Base-by-base conservation (phyloP, 2,113 vertebrate species). In the Myodes glareolus region DNA sequence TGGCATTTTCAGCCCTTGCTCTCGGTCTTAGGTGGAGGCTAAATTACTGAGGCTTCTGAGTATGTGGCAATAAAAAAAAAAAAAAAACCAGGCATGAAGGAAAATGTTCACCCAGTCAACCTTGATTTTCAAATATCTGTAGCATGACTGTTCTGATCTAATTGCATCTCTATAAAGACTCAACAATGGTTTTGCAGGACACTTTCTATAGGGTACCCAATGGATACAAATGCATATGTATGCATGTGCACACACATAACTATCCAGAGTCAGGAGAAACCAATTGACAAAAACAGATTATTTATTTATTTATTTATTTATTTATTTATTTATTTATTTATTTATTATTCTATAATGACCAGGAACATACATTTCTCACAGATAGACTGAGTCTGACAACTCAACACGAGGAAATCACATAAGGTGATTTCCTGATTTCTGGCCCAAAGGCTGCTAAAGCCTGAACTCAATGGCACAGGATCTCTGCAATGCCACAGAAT, bases 91-190 rank as follows among this genome's bases (percentile, higher is more conserved):
- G 36, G 3, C 25, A 72, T 81, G 55, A 81, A 77, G 25, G 81
- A 73, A 92, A 96, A 61, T 29, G 29, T 84, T 93, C 36, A 82
- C 19, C 58, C 16, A 55, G 31, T 86, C 19, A 92, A 39, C 42
- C 14, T 58, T 91, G 36, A 88, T 75, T 91, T 97, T 70, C 52
- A 97, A 94, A 75, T 90, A 84, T 63, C 3, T 27, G 47, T 16
- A 78, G 90, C 5, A 31, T 39, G 3, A 73, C 50, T 91, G 4
- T 14, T 86, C 25, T 72, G 45, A 85, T 88, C 82, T 33, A n/a
- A 73, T 47, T 63, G 65, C 73, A 52, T 72, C 1, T 70, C 31
- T 84, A 68, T 31, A 81, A 76, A 94, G 42, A 61, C 39, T 1
- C 31, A 93, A 3, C 55, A 23, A 65, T 92, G 5, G 11, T 42